Evolutionary conservation across 2,888 invertebrate species (phyloP).

Genomic region (Nomada lathburiana): DNA sequence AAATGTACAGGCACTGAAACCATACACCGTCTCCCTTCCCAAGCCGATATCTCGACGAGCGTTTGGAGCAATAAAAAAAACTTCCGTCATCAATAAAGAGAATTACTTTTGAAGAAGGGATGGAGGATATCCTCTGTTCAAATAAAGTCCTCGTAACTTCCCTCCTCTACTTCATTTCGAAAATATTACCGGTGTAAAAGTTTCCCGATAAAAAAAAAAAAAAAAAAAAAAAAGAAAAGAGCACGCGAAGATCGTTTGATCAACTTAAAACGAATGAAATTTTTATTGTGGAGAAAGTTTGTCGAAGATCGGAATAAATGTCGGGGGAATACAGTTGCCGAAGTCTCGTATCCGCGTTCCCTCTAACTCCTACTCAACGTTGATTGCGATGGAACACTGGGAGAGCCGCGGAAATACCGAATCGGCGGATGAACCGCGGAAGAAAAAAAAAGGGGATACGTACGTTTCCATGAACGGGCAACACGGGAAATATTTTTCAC

Average conservation of each 20-base stretch:
- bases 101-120: background rate
- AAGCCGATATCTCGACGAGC: background rate
- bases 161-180: slow-evolving; percentile 25
- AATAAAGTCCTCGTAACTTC: slow-evolving; percentile 19
- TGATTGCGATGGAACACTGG: slow-evolving; percentile 20
- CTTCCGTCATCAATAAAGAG: background rate
- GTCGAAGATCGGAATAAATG: slow-evolving; percentile 43
- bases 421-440: background rate
- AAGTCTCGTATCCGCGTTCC: slow-evolving; percentile 15
- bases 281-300: slow-evolving; percentile 43
- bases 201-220: slow-evolving; percentile 44
- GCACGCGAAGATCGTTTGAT: slow-evolving; percentile 38
- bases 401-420: background rate
- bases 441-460: background rate
- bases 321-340: slow-evolving; percentile 16
- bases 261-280: slow-evolving; percentile 53
- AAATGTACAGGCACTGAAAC: no score
- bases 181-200: slow-evolving; percentile 45
- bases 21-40: no score
- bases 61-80: background rate
- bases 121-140: slow-evolving; percentile 12
- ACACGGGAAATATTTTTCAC: slow-evolving; percentile 8
- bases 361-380: slow-evolving; percentile 2
- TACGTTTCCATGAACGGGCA: background rate
- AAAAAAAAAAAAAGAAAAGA: slow-evolving; percentile 10